Evolutionary conservation across 2,113 vertebrate genomes (phyloP).

Genomic region (Gopherus evgoodei): DNA sequence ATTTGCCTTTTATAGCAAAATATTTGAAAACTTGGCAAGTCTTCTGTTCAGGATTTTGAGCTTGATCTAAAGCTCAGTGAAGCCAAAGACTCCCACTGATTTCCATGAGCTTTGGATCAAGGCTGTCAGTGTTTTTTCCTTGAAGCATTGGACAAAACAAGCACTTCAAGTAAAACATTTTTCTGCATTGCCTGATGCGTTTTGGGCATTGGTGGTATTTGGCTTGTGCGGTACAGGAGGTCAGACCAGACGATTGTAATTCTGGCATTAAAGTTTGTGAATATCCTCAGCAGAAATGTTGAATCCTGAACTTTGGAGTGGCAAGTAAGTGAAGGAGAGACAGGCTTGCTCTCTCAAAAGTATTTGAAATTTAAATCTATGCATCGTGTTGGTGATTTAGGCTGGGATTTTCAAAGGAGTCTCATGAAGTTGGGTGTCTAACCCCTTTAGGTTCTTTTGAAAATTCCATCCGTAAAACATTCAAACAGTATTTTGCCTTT

Average conservation of each 20-base stretch:
- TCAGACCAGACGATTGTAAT: not conserved
- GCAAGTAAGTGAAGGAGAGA: not conserved
- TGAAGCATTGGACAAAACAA: slow-evolving; percentile 24
- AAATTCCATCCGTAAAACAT: slow-evolving; percentile 38
- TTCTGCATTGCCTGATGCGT: not conserved
- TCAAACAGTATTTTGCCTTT: slow-evolving; percentile 6
- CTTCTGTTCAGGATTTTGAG: not conserved
- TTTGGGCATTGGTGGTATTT: slow-evolving; percentile 21
- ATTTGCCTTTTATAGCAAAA: not conserved
- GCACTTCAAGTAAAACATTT: slow-evolving; percentile 1
- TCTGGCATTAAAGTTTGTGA: not conserved
- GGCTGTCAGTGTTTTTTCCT: not conserved
- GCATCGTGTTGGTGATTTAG: not conserved
- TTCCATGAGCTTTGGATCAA: slow-evolving; percentile 34
- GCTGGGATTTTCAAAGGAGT: not conserved
- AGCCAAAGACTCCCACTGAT: slow-evolving; percentile 2
- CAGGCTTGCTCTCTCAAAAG: not conserved
- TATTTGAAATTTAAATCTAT: slow-evolving; percentile 6
- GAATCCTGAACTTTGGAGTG: slow-evolving; percentile 2
- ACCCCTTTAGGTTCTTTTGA: not conserved
- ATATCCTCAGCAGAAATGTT: not conserved
- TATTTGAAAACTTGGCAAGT: not conserved
- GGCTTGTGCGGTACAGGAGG: slow-evolving; percentile 15
- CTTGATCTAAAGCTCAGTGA: slow-evolving; percentile 22
- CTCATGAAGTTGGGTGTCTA: not conserved